These are phyloP conservation scores for Poeciliopsis turrubarensis DNA, from an alignment of 2,113 vertebrate species.

Conservation along the genomic window DNA sequence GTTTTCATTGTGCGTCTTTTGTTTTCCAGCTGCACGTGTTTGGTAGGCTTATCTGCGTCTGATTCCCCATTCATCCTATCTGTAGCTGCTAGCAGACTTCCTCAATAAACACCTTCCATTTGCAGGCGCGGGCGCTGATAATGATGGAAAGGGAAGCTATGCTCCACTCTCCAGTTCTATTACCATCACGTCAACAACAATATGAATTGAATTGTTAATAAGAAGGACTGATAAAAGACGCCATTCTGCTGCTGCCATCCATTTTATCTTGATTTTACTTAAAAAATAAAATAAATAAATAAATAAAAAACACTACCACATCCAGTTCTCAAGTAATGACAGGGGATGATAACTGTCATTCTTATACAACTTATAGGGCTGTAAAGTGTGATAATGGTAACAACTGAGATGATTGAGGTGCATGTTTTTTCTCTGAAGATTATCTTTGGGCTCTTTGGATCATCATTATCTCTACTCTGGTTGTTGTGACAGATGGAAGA, in stretches of 20 bases:
- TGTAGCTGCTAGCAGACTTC: conserved; percentile 39
- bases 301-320: neutral
- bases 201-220: conserved; percentile 12
- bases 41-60: conserved; percentile 38
- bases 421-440: conserved; percentile 33
- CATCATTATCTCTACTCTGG: conserved; percentile 41
- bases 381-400: conserved; percentile 53
- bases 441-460: conserved; percentile 44
- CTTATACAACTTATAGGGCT: conserved; percentile 8
- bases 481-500: neutral
- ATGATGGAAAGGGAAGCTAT: neutral
- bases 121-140: conserved; percentile 26
- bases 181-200: conserved; percentile 11
- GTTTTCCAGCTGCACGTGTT: conserved; percentile 34
- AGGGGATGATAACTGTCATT: conserved; percentile 29
- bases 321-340: conserved; percentile 11
- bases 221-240: neutral
- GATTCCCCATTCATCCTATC: conserved; percentile 29
- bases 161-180: conserved; percentile 11
- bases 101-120: conserved; percentile 51
- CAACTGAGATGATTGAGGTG: conserved; percentile 52
- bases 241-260: neutral
- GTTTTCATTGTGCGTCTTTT: conserved; percentile 51
- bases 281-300: neutral
- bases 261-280: conserved; percentile 9